Conservation (phyloP, 1,140 invertebrate species). For the Scaptomyza pallida region DNA sequence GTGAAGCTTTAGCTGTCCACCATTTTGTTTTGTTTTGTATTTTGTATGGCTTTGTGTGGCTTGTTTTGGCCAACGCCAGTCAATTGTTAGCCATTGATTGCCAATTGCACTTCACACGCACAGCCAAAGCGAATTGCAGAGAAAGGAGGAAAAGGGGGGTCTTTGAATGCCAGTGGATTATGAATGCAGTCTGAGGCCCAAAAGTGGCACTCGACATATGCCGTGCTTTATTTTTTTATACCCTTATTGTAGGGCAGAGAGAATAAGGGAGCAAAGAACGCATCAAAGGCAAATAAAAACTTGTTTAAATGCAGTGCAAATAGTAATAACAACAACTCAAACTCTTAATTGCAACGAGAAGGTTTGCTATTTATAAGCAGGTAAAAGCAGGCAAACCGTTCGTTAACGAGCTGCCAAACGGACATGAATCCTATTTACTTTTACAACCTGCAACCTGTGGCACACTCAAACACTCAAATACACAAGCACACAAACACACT, state of each 20-base stretch:
- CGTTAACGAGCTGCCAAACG: conserved; percentile 43
- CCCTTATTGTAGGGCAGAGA: too few relatives aligned
- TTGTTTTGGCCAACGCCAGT: conserved; percentile 41
- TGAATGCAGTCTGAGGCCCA: conserved; percentile 7
- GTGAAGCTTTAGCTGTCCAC: conserved; percentile 13
- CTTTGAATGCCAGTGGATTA: not conserved
- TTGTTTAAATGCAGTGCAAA: too few relatives aligned
- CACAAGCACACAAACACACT: conserved; percentile 6
- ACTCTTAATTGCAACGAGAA: too few relatives aligned
- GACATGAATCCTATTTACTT: conserved; percentile 45
- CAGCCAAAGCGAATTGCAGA: not conserved
- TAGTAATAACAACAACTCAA: too few relatives aligned
- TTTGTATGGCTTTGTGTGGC: conserved; percentile 15
- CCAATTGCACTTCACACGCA: conserved; percentile 5
- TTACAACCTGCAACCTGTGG: conserved; percentile 47
- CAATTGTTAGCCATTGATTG: conserved; percentile 54
- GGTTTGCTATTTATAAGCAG: conserved; percentile 24
- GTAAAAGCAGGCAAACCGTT: conserved; percentile 1
- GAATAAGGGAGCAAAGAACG: too few relatives aligned
- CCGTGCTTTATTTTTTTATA: conserved; percentile 2
- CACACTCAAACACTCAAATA: too few relatives aligned
- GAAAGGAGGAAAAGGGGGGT: not conserved
- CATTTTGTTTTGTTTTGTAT: conserved; percentile 48
- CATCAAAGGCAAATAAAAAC: too few relatives aligned
- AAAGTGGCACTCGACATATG: conserved; percentile 15